Base-by-base conservation (phyloP, 37 sponge, comb jelly and placozoan species). In the Geodia barretti region DNA sequence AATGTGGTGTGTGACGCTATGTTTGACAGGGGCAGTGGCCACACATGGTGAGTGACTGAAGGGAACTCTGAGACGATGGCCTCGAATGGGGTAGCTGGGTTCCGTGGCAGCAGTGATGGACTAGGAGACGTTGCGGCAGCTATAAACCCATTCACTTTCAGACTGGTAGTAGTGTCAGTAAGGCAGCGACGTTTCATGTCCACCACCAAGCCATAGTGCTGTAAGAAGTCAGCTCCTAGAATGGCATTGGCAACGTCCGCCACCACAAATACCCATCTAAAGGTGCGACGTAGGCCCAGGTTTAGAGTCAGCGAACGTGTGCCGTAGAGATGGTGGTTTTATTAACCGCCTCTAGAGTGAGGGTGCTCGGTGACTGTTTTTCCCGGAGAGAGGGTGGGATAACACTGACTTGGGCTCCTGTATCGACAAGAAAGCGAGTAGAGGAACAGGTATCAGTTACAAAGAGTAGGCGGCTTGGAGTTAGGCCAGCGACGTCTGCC, bases 391-490 rank as follows among this genome's bases (percentile, higher is more conserved):
- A 66, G 87, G 35, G 29, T 76, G 69, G 8, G 87, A 76, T n/a
- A 84, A n/a, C n/a, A n/a, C n/a, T n/a, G n/a, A n/a, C n/a, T n/a
- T n/a, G n/a, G n/a, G n/a, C n/a, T n/a, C n/a, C n/a, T n/a, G n/a
- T n/a, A n/a, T n/a, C n/a, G n/a, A n/a, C n/a, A n/a, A n/a, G n/a
- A n/a, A n/a, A n/a, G n/a, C n/a, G n/a, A n/a, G n/a, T 29, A n/a
- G n/a, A n/a, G n/a, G n/a, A n/a, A n/a, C n/a, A n/a, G n/a, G n/a
- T 29, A 67, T 88, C 83, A 34, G 60, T 69, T 2, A 88, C 28
- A 36, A 64, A 77, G 39, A 88, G 70, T 25, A 82, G 83, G 83
- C 79, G 89, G 83, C 89, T 83, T n/a, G 74, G 39, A 39, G 31
- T 60, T 47, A 3, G 76, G 89, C 89, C 89, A 83, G 84, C 5